Evolutionary conservation across 2,888 invertebrate genomes (phyloP), one percentile per base, ranked within the genome.

Genomic region (Operophtera brumata): DNA sequence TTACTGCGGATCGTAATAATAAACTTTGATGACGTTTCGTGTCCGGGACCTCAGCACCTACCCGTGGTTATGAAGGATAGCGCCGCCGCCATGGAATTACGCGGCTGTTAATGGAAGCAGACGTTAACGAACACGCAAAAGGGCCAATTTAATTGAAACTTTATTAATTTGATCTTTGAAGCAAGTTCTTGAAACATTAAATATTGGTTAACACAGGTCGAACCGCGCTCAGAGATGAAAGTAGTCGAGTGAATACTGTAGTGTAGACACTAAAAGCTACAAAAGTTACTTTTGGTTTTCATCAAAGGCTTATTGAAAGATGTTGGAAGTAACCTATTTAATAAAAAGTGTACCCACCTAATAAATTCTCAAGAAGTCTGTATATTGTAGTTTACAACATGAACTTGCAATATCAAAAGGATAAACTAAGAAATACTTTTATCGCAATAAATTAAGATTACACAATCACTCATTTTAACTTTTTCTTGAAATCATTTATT

Each of bases 121-220:
- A 48, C 54, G 53, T 28, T 41, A 35, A 28, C 20, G 30, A 41
- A 25, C 36, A 48, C 20, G 32, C 42, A 35, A 46, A 39, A 39
- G 47, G 47, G 39, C 10, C 54, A 40, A 56, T 54, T 55, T 42
- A 35, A 35, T 37, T 48, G 39, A 13, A 61, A 56, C 52, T 63
- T 59, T 53, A 58, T 59, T 61, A 56, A 59, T 64, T 55, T 52
- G 47, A 49, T 56, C 47, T 52, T 47, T 41, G 47, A 54, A 40
- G 39, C 30, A 30, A 44, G 47, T 51, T 35, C 52, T 25, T n/a
- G 9, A 32, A 42, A 50, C 50, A 57, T 62, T 49, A 54, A 49
- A 60, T 53, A 53, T 52, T 32, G 45, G 37, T 41, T 40, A 20
- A 35, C 34, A 46, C 34, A 40, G 51, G 47, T 10, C 26, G 13